Base-by-base conservation (phyloP, 2,113 vertebrate species). In the Ctenomys sociabilis region DNA sequence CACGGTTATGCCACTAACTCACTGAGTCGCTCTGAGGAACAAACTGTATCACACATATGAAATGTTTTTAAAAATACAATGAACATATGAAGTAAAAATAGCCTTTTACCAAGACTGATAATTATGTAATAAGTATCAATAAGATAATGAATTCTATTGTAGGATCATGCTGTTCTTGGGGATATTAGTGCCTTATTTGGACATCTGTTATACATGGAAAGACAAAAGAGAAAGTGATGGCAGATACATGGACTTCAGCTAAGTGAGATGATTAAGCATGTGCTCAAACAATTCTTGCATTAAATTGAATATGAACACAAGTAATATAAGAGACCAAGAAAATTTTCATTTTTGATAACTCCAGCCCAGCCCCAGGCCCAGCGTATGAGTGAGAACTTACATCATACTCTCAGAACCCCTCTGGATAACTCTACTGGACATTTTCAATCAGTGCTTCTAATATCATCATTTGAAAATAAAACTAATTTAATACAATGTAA, bases 61-160 rank as follows among this genome's bases (percentile, higher is more conserved):
- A 97, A 37, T 61, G 30, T 83, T 97, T 94, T 63, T 26, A 93
- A 94, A 92, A 85, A 0, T 52, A 78, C 77, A 73, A 66, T 21
- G 30, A 95, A 84, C 11, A 17, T 57, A n/a, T 28, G 64, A 37
- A 57, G 14, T 88, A 82, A 94, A 43, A 26, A 49, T 30, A 57
- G 30, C 64, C 49, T 88, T 83, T 93, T 92, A 80, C 9, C 61
- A 26, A 30, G 22, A 52, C n/a, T 66, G 19, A 5, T 11, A 37
- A 70, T 6, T 87, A 8, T 85, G 7, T n/a, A 88, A 63, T 57
- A 40, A 49, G 93, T 54, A 77, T 87, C 19, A 91, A 19, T 61
- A 91, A 94, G 9, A 45, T 45, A 75, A 75, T 59, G 5, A 16
- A 14, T 68, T 43, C 35, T 0, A 26, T 83, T 86, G 63, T 63